Percentiles rank a stretch among this genome's conserved stretches.
phyloP scores from a whole-genome alignment of 2,888 invertebrate genomes.

The Monoplex corrugatus region DNA sequence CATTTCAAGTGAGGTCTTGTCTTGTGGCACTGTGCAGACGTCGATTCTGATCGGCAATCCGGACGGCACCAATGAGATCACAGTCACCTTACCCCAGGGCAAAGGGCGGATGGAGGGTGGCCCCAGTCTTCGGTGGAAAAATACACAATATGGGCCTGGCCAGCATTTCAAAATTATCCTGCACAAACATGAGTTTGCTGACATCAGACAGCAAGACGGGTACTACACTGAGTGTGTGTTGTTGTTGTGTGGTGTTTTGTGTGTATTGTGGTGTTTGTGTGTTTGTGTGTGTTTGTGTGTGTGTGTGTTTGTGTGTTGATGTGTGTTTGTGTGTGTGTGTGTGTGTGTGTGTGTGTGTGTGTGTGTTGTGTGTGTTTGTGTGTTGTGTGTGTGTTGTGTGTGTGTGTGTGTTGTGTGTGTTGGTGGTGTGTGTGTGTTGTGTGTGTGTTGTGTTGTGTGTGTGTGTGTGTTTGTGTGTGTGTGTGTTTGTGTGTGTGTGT shows the following conservation, averaged over 20 bases:
- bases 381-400: no score
- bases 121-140: slow-evolving; percentile 11
- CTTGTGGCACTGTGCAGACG: no score
- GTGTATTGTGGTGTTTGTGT: neutral
- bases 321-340: no score
- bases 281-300: neutral
- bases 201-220: slow-evolving; percentile 34
- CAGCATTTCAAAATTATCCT: slow-evolving; percentile 26
- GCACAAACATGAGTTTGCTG: slow-evolving; percentile 31
- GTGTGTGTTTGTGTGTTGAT: neutral
- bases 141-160: slow-evolving; percentile 30
- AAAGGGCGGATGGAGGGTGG: neutral
- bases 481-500: no score
- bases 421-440: no score
- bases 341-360: no score
- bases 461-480: no score
- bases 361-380: no score
- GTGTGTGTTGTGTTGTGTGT: no score
- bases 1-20: no score
- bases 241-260: neutral
- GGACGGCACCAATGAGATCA: neutral
- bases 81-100: slow-evolving; percentile 18
- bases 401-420: no score
- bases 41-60: slow-evolving; percentile 39
- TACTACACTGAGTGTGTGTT: neutral